Evolutionary conservation across 2,888 invertebrate species (phyloP).

Genomic region (Dascillus cervinus): DNA sequence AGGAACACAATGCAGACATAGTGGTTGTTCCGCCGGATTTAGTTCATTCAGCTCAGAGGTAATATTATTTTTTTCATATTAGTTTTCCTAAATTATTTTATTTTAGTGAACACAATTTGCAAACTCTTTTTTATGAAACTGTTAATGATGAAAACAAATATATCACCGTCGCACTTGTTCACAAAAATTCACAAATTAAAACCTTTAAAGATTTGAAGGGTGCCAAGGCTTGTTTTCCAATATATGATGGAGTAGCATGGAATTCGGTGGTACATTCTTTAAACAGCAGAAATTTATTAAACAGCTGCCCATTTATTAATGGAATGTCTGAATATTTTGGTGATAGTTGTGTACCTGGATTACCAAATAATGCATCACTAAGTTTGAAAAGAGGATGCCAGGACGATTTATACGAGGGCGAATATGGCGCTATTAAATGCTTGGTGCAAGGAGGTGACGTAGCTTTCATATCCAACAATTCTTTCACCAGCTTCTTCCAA

Average conservation of each 20-base stretch:
- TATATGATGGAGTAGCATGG: slow-evolving; percentile 67
- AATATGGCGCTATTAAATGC: slow-evolving; percentile 58
- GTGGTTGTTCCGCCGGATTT: slow-evolving; percentile 65
- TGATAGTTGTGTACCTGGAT: slow-evolving; percentile 55
- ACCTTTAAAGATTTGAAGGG: slow-evolving; percentile 59
- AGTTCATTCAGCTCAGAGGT: slow-evolving; percentile 62
- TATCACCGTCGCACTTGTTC: slow-evolving; percentile 61
- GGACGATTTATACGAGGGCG: slow-evolving; percentile 44
- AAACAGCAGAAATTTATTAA: slow-evolving; percentile 33
- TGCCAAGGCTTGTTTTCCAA: slow-evolving; percentile 71
- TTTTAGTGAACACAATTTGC: slow-evolving; percentile 49
- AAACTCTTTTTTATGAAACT: slow-evolving; percentile 55
- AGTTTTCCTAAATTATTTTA: slow-evolving; percentile 12
- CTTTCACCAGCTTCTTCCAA: slow-evolving; percentile 37
- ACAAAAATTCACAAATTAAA: slow-evolving; percentile 45
- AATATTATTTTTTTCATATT: slow-evolving; percentile 28
- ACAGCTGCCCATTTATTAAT: slow-evolving; percentile 39
- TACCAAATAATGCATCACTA: slow-evolving; percentile 27
- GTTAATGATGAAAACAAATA: slow-evolving; percentile 53
- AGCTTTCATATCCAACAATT: slow-evolving; percentile 55
- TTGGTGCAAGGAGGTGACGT: slow-evolving; percentile 67
- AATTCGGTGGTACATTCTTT: slow-evolving; percentile 49
- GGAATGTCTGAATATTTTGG: slow-evolving; percentile 54
- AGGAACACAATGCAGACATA: slow-evolving; percentile 59
- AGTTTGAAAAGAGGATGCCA: slow-evolving; percentile 28